Percentiles rank a stretch among this genome's conserved stretches.
Conservation (phyloP, 2,888 invertebrate species). For the Andrena trimmerana region DNA sequence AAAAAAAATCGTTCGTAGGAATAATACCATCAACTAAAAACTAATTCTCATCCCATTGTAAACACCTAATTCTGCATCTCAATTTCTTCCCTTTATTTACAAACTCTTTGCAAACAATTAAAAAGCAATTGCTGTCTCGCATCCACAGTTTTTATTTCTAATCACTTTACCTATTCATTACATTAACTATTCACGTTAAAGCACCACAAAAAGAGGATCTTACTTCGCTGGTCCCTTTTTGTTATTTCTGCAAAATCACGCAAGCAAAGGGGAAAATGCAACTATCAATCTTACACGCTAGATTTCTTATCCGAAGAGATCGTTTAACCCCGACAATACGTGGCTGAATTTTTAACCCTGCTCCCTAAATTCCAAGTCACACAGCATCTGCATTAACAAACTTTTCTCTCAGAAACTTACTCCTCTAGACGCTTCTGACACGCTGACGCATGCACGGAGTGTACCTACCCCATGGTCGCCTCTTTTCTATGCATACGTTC, state of each 20-base stretch:
- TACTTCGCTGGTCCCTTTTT: not conserved
- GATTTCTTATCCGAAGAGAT: not conserved
- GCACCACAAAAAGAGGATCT: no score
- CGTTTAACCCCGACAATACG: not conserved
- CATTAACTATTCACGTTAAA: no score
- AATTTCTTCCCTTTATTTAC: no score
- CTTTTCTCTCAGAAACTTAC: not conserved
- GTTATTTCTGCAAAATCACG: not conserved
- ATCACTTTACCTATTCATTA: no score
- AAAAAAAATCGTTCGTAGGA: no score
- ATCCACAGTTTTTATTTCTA: no score
- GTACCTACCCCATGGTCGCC: not conserved
- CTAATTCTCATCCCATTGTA: no score
- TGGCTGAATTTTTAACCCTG: not conserved
- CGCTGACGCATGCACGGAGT: not conserved
- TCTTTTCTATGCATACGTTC: not conserved
- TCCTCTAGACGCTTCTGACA: not conserved
- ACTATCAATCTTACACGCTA: not conserved
- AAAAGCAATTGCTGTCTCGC: no score
- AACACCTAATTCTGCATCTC: no score
- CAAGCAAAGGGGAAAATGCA: not conserved
- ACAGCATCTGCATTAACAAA: slow-evolving; percentile 22
- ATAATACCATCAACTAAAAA: no score
- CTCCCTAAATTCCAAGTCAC: not conserved
- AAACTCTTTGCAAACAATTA: no score